Percentiles rank a stretch among this genome's conserved stretches.
Conservation (phyloP, 2,888 invertebrate genomes). For the Acleris laterana region DNA sequence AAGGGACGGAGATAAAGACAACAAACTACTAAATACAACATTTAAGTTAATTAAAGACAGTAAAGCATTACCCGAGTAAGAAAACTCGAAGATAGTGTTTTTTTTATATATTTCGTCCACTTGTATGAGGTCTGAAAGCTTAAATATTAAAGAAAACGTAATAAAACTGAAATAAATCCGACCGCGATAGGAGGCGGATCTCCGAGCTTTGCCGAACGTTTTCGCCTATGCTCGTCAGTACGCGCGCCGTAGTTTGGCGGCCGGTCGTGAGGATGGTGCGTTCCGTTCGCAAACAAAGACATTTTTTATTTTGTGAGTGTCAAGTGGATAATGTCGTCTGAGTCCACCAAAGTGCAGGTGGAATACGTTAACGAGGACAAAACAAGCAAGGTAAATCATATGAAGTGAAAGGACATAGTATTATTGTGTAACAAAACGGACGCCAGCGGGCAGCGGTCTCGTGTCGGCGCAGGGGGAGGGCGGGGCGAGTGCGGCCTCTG, state of each 20-base stretch:
- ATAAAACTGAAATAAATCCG: conserved; percentile 59
- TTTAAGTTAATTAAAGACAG: not conserved
- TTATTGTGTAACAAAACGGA: conserved; percentile 81
- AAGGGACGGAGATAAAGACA: conserved; percentile 66
- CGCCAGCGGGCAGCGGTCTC: conserved; percentile 82
- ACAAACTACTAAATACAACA: conserved; percentile 40
- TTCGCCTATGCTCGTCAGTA: conserved; percentile 73
- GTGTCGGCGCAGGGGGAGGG: conserved; percentile 83
- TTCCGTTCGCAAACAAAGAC: conserved; percentile 78
- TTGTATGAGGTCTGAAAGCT: not conserved
- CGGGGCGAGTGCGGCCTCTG: conserved; percentile 82
- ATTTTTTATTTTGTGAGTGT: conserved; percentile 73
- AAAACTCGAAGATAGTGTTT: not conserved
- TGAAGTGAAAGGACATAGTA: conserved; percentile 66
- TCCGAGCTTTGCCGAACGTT: conserved; percentile 73
- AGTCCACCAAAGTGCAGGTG: conserved; percentile 76
- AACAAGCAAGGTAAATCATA: conserved; percentile 75
- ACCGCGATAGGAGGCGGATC: conserved; percentile 83
- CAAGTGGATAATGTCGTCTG: conserved; percentile 83
- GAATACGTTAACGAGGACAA: conserved; percentile 81
- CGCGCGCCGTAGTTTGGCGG: conserved; percentile 82
- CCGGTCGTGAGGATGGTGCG: conserved; percentile 82
- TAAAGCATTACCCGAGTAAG: not conserved
- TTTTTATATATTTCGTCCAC: conserved; percentile 10
- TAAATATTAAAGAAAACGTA: conserved; percentile 43